Conservation (phyloP, 2,797 vertebrate genomes). For the Yasuhikotakia modesta region DNA sequence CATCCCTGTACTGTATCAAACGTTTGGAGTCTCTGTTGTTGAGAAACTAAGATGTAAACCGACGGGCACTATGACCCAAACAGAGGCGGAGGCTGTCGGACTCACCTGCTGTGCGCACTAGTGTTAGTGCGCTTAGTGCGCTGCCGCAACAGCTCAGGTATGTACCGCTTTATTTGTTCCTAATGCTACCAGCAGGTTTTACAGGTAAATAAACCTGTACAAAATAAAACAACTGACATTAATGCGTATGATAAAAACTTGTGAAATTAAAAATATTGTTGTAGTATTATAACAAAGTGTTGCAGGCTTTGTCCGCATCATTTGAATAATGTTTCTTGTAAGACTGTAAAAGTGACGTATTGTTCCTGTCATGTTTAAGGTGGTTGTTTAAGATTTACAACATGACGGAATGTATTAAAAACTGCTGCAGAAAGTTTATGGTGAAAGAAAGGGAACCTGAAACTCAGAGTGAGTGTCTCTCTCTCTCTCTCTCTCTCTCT, state of each 20-base stretch:
- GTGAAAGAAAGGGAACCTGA: slow-evolving; percentile 72
- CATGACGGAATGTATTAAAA: slow-evolving; percentile 89
- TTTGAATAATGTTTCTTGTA: no score
- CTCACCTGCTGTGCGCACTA: slow-evolving; percentile 25
- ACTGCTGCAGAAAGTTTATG: slow-evolving; percentile 83
- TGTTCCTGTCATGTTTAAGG: no score
- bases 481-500: not conserved
- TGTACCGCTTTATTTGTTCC: not conserved
- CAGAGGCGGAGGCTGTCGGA: not conserved
- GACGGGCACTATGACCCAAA: slow-evolving; percentile 51
- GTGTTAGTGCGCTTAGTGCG: not conserved
- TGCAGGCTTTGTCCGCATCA: no score
- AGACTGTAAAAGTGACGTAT: no score
- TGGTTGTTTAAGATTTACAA: slow-evolving; percentile 47
- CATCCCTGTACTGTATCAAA: no score
- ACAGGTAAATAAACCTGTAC: not conserved
- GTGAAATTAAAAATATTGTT: no score
- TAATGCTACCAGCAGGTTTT: not conserved
- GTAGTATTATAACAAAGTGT: no score
- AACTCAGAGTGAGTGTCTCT: slow-evolving; percentile 74
- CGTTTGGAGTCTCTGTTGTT: no score
- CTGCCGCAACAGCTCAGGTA: slow-evolving; percentile 16
- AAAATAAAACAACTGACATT: not conserved
- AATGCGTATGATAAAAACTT: no score
- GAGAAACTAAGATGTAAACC: not conserved